A percentile compares a stretch with the other conserved stretches of the same genome.
These are phyloP conservation scores for Cyrtorhinus lividipennis DNA, from an alignment of 1,140 invertebrate species.

Conservation along the genomic window DNA sequence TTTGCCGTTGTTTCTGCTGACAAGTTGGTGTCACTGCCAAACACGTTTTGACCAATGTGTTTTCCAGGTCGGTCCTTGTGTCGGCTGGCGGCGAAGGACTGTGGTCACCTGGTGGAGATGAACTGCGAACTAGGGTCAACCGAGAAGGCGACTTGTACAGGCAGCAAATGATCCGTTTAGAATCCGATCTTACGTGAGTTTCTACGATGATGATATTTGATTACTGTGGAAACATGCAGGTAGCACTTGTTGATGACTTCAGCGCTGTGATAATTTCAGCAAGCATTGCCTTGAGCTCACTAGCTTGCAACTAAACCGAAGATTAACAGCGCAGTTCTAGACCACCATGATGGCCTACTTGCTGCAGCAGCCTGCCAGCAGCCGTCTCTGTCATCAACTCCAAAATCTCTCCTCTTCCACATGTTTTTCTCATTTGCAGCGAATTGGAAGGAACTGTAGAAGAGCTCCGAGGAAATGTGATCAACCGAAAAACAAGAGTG, in stretches of 20 bases:
- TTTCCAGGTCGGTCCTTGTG: constrained; percentile 43
- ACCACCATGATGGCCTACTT: too few species aligned
- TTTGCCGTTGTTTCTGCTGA: too few species aligned
- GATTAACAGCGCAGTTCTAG: too few species aligned
- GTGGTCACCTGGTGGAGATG: constrained; percentile 41
- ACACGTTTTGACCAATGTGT: too few species aligned
- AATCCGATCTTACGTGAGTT: constrained; percentile 75
- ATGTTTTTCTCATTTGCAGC: constrained; percentile 33
- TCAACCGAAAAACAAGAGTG: constrained; percentile 83
- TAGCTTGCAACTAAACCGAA: too few species aligned
- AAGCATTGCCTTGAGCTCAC: background rate
- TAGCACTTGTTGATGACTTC: constrained; percentile 8
- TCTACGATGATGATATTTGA: background rate
- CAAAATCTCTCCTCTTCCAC: background rate
- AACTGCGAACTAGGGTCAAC: constrained; percentile 49
- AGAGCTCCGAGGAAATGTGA: constrained; percentile 83
- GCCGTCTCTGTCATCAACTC: too few species aligned
- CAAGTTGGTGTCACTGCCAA: too few species aligned
- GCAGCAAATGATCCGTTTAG: constrained; percentile 75
- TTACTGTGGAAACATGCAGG: constrained; percentile 5
- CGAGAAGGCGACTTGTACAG: constrained; percentile 75
- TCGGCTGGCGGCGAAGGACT: constrained; percentile 42
- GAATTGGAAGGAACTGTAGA: constrained; percentile 90
- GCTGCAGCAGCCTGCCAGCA: too few species aligned
- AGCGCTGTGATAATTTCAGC: background rate